A percentile compares a stretch with the other conserved stretches of the same genome.
Evolutionary conservation across 2,113 vertebrate genomes (phyloP).

Genomic region (Xiphophorus hellerii): DNA sequence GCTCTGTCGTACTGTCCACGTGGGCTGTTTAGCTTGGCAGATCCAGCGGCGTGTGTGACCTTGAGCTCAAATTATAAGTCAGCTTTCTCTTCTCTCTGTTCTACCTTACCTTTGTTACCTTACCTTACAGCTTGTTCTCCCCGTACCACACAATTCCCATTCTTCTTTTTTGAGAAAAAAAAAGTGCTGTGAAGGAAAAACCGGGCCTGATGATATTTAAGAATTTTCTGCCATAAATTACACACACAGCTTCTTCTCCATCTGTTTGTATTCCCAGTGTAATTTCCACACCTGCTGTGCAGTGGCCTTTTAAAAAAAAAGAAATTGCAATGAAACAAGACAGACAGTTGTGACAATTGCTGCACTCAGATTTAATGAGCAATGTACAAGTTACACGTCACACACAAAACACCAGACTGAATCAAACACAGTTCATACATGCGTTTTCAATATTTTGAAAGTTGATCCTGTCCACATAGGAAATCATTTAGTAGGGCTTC

Average conservation of each 20-base stretch:
- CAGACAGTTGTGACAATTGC: background rate
- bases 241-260: constrained; percentile 14
- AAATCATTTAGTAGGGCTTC: background rate
- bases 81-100: background rate
- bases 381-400: constrained; percentile 16
- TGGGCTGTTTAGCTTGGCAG: constrained; percentile 30
- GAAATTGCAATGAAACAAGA: constrained; percentile 12
- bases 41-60: constrained; percentile 25
- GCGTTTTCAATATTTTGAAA: constrained; percentile 9
- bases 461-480: constrained; percentile 8
- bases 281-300: constrained; percentile 1
- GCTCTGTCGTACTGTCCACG: constrained; percentile 22
- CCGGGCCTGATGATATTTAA: background rate
- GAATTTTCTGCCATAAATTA: constrained; percentile 34
- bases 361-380: constrained; percentile 15
- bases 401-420: constrained; percentile 10
- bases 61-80: constrained; percentile 36
- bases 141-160: constrained; percentile 21
- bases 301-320: constrained; percentile 12
- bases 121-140: constrained; percentile 15
- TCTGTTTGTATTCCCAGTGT: constrained; percentile 5
- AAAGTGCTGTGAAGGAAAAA: background rate
- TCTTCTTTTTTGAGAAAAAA: background rate
- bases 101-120: background rate
- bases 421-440: constrained; percentile 21